phyloP scores from a whole-genome alignment of 1,140 invertebrate species.

The Cydia splendana region DNA sequence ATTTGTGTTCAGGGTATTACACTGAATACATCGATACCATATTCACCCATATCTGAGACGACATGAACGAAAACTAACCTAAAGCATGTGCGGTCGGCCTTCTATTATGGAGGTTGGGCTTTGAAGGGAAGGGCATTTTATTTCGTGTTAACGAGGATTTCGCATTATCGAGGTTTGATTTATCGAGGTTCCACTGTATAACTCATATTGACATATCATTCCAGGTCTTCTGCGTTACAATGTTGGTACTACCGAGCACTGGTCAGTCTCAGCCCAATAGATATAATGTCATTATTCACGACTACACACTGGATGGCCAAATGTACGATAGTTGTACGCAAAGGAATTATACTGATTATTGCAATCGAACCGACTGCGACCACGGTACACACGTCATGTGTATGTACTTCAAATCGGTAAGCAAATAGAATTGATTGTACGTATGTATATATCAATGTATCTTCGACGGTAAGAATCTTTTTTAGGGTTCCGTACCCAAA shows the following conservation, averaged over 20 bases:
- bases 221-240: neutral
- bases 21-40: no score
- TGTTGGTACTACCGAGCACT: neutral
- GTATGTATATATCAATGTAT: no score
- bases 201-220: neutral
- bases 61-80: no score
- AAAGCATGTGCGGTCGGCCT: no score
- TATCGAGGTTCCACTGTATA: no score
- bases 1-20: no score
- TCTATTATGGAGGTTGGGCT: no score
- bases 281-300: neutral
- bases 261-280: neutral
- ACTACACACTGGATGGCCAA: neutral
- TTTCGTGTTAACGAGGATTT: no score
- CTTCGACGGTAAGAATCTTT: neutral
- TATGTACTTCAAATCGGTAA: neutral
- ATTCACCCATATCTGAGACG: no score
- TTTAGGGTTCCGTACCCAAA: no score
- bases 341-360: neutral
- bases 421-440: neutral
- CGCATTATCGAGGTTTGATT: no score
- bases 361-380: neutral
- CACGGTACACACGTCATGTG: neutral
- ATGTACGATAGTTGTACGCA: neutral
- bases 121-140: no score